Evolutionary conservation across 1,140 invertebrate species (phyloP), one percentile per base, ranked within the genome.

Genomic region (Papilio polyxenes): DNA sequence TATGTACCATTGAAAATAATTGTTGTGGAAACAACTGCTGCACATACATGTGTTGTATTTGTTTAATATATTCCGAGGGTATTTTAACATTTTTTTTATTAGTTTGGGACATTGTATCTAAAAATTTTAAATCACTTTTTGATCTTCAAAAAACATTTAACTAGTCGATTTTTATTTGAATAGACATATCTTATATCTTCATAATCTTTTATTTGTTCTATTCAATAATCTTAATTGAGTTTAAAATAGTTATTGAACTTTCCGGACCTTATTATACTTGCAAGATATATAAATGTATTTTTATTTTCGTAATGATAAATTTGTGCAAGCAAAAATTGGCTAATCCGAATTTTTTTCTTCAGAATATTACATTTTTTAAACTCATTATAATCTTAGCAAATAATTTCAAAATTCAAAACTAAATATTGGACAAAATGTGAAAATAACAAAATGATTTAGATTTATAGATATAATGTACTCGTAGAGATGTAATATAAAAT

Each of bases 401-500:
- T 59, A 59, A 6, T 44, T 2, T 40, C 2, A 6, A n/a, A 6
- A 59, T 59, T 9, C 6, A 59, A n/a, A 59, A 59, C 8, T 20
- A n/a, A n/a, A 59, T 59, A 3, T 59, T 15, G 17, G 17, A 59
- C 17, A 59, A n/a, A 7, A 20, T 59, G 8, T 17, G 5, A 51
- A 51, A 59, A 59, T 59, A 17, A 20, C 0, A n/a, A n/a, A 65
- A 13, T 31, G 20, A 65, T 65, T 65, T 65, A 4, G 20, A 11
- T 13, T 65, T 65, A 9, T 65, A 65, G 23, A 65, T 65, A 65
- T 23, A 65, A 65, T 65, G 62, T 65, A 23, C 23, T 1, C 20
- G 62, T 65, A 65, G 62, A 65, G 13, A 65, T 65, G 62, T 65
- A 31, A 65, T 31, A 65, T 23, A n/a, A 65, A 65, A 31, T 65